A percentile compares a stretch with the other conserved stretches of the same genome.
Conservation (phyloP, 92 coral and sea anemone species). For the Phenganax subtilis region DNA sequence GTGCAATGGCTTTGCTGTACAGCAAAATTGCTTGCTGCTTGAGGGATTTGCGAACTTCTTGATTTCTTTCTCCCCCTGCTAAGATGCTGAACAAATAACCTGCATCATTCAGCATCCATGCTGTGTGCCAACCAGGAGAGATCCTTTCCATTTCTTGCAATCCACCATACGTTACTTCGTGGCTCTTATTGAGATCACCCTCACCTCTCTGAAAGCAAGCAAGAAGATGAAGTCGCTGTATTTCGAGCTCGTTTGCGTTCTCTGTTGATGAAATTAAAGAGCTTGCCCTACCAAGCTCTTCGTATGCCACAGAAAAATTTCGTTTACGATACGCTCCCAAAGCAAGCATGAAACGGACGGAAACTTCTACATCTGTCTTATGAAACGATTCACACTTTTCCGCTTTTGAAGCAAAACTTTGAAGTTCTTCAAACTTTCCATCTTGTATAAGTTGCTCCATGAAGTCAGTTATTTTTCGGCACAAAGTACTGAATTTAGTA, state of each 20-base stretch:
- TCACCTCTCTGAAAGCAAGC: constrained; percentile 45
- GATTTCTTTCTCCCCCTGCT: constrained; percentile 38
- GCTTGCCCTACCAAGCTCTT: constrained; percentile 37
- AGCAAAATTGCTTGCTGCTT: constrained; percentile 40
- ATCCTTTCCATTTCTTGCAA: constrained; percentile 36
- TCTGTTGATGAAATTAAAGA: constrained; percentile 34
- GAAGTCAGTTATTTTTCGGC: constrained; percentile 34
- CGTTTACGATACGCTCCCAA: constrained; percentile 44
- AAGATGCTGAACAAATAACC: constrained; percentile 44
- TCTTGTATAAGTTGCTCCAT: constrained; percentile 42
- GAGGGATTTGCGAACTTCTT: constrained; percentile 43
- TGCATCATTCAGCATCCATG: constrained; percentile 45
- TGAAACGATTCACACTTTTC: constrained; percentile 18
- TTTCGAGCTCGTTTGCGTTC: constrained; percentile 36
- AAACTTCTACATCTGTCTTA: constrained; percentile 40
- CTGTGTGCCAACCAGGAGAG: constrained; percentile 46
- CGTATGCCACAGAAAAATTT: constrained; percentile 27
- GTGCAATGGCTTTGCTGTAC: constrained; percentile 43
- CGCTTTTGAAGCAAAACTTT: constrained; percentile 38
- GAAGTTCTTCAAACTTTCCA: constrained; percentile 37
- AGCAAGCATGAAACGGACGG: constrained; percentile 45
- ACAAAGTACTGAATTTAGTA: constrained; percentile 24
- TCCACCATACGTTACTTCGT: constrained; percentile 40
- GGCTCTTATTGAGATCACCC: constrained; percentile 32
- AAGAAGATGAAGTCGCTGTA: constrained; percentile 39